phyloP scores from a whole-genome alignment of 2,888 invertebrate species.

The Plebejus anna region DNA sequence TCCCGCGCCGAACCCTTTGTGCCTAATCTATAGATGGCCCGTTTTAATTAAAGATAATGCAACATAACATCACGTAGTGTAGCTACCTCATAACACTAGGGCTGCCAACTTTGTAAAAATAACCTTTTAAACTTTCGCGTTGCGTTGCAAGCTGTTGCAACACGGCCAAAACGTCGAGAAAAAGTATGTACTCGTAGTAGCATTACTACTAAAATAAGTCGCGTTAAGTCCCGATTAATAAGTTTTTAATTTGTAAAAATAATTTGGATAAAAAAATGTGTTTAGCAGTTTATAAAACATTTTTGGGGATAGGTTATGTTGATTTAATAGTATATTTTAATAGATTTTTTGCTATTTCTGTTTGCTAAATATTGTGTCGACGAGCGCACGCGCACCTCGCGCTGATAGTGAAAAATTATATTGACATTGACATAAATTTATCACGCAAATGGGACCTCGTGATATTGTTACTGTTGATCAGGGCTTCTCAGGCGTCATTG shows the following conservation, averaged over 20 bases:
- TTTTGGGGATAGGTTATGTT: not conserved
- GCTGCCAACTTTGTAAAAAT: slow-evolving; percentile 42
- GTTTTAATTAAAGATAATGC: slow-evolving; percentile 78
- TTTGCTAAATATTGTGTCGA: not conserved
- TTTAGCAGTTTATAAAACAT: not conserved
- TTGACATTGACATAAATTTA: not conserved
- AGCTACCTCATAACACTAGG: slow-evolving; percentile 49
- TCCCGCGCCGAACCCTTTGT: slow-evolving; percentile 71
- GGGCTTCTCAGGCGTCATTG: not conserved
- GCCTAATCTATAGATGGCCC: slow-evolving; percentile 73
- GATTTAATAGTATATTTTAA: not conserved
- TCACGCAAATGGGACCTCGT: not conserved
- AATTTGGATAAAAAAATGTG: too few species aligned
- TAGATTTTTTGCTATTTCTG: not conserved
- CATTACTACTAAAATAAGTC: too few species aligned
- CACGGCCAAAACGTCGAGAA: too few species aligned
- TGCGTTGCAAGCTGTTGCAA: too few species aligned
- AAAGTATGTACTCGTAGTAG: too few species aligned
- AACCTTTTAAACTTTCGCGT: too few species aligned
- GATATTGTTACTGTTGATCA: not conserved
- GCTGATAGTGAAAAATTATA: not conserved
- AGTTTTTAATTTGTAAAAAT: not conserved
- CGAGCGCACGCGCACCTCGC: not conserved
- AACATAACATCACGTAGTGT: slow-evolving; percentile 71
- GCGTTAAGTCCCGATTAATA: too few species aligned